phyloP scores from a whole-genome alignment of 2,888 invertebrate species.

The Hypselothyrea guttata region DNA sequence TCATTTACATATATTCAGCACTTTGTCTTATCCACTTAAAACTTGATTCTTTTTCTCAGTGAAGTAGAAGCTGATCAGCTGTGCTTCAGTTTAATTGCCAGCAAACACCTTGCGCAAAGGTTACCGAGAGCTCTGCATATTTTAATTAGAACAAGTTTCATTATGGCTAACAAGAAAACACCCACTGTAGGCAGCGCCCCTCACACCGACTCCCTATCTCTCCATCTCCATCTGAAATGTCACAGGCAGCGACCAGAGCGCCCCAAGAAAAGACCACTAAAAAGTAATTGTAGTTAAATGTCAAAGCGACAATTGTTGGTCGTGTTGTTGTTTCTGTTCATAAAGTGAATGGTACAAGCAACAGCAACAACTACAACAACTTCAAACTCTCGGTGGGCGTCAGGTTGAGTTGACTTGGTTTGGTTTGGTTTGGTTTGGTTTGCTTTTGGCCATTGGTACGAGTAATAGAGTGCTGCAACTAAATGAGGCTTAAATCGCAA shows the following conservation, averaged over 20 bases:
- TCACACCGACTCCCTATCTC: neutral
- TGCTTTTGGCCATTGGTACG: slow-evolving; percentile 52
- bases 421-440: slow-evolving; percentile 39
- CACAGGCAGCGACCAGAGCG: slow-evolving; percentile 20
- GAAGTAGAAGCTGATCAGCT: slow-evolving; percentile 33
- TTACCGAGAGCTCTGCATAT: slow-evolving; percentile 51
- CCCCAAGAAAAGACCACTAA: slow-evolving; percentile 64
- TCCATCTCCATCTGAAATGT: slow-evolving; percentile 48
- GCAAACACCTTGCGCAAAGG: slow-evolving; percentile 56
- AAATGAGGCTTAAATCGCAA: slow-evolving; percentile 66
- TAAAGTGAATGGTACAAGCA: slow-evolving; percentile 68
- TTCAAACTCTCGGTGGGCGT: slow-evolving; percentile 14
- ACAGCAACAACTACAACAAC: slow-evolving; percentile 27
- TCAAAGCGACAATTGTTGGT: slow-evolving; percentile 73
- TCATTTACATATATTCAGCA: too few species aligned
- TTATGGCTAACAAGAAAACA: slow-evolving; percentile 25
- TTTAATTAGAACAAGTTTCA: slow-evolving; percentile 76
- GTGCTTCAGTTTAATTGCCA: slow-evolving; percentile 58
- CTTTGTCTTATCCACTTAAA: too few species aligned
- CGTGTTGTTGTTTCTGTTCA: slow-evolving; percentile 36
- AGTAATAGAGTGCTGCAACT: slow-evolving; percentile 65
- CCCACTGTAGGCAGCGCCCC: neutral
- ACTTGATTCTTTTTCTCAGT: too few species aligned
- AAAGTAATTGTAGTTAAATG: slow-evolving; percentile 76
- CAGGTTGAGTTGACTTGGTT: neutral